These are phyloP conservation scores for Xanthorhoe designata DNA, from an alignment of 2,888 invertebrate species.

Conservation along the genomic window DNA sequence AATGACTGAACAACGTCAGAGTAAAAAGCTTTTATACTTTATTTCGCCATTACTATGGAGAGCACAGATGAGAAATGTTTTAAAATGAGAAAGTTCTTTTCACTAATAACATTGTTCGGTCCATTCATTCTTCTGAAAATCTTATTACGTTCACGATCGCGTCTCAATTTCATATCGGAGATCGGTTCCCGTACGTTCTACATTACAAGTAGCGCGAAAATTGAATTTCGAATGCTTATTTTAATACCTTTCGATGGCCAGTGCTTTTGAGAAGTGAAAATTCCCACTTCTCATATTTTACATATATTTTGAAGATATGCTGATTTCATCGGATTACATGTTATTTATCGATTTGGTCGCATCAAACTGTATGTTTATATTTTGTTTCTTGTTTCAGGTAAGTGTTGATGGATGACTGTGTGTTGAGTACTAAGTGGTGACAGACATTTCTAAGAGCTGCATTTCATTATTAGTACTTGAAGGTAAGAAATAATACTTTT, in stretches of 20 bases:
- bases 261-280: conserved; percentile 26
- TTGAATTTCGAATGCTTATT: conserved; percentile 64
- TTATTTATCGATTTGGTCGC: not conserved
- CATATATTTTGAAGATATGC: conserved; percentile 19
- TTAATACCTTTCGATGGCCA: conserved; percentile 47
- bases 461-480: not conserved
- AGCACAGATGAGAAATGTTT: conserved; percentile 33
- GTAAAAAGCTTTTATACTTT: conserved; percentile 35
- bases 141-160: conserved; percentile 60
- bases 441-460: not conserved
- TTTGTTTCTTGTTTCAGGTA: conserved; percentile 51
- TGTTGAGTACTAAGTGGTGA: not conserved
- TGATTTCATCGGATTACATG: conserved; percentile 11
- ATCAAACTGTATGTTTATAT: conserved; percentile 18
- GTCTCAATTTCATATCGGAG: conserved; percentile 62
- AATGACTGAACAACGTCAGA: conserved; percentile 27
- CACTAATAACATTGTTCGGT: conserved; percentile 42
- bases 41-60: conserved; percentile 26
- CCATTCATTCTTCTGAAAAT: conserved; percentile 43
- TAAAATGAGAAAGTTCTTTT: conserved; percentile 36
- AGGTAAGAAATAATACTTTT: not conserved
- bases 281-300: conserved; percentile 3
- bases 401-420: conserved; percentile 10
- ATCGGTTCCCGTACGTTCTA: conserved; percentile 55
- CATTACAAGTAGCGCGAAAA: conserved; percentile 63